These are phyloP conservation scores for Ormyrus labotus DNA, from an alignment of 2,888 invertebrate species.

Conservation along the genomic window DNA sequence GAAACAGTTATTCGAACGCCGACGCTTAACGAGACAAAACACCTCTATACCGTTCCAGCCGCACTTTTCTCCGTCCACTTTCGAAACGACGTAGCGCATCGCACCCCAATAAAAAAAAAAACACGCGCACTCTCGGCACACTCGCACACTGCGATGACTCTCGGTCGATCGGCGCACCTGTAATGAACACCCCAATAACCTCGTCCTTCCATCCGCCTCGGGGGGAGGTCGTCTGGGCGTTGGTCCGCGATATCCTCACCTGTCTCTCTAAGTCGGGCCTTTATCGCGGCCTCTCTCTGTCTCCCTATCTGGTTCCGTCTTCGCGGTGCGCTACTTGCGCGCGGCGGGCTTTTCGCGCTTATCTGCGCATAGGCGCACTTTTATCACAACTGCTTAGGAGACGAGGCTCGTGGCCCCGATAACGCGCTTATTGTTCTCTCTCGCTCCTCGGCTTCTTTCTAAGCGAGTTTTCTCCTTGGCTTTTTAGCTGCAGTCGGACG, in stretches of 20 bases:
- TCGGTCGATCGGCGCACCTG: slow-evolving; percentile 64
- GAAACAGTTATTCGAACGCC: no score
- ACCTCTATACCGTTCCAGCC: no score
- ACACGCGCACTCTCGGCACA: no score
- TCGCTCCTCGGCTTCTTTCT: no score
- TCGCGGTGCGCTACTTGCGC: slow-evolving; percentile 64
- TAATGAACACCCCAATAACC: slow-evolving; percentile 71
- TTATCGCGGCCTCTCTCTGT: slow-evolving; percentile 73
- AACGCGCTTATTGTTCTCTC: slow-evolving; percentile 56
- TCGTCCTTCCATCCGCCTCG: not conserved
- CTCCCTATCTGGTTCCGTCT: slow-evolving; percentile 63
- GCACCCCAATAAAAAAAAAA: no score
- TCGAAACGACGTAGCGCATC: no score
- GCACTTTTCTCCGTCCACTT: no score
- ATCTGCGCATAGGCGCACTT: slow-evolving; percentile 69
- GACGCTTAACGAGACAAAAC: no score
- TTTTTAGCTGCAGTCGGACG: no score
- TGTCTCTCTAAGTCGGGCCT: slow-evolving; percentile 70
- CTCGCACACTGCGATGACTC: no score
- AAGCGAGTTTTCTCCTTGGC: no score
- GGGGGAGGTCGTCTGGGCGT: slow-evolving; percentile 65
- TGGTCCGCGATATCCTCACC: slow-evolving; percentile 68
- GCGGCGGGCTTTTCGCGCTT: slow-evolving; percentile 70
- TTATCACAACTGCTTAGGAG: slow-evolving; percentile 74
- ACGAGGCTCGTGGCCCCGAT: slow-evolving; percentile 63